These are phyloP conservation scores for Ophion slaviceki DNA, from an alignment of 2,888 invertebrate species.

Conservation along the genomic window DNA sequence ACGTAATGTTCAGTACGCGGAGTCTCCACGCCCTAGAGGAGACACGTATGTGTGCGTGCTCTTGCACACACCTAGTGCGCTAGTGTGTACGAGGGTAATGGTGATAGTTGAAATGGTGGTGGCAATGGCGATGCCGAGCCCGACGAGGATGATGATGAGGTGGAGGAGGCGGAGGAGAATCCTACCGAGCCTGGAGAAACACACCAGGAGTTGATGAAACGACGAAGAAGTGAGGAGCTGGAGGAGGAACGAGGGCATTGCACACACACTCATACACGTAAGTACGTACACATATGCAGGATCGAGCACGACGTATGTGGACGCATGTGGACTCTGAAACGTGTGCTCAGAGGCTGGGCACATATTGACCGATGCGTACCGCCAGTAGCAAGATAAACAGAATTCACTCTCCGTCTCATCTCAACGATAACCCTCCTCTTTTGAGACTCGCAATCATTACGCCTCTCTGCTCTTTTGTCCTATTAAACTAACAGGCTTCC, in stretches of 20 bases:
- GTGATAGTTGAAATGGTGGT: slow-evolving; percentile 49
- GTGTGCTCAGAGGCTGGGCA: slow-evolving; percentile 79
- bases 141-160: slow-evolving; percentile 61
- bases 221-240: slow-evolving; percentile 24
- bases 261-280: background rate
- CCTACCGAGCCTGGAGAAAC: slow-evolving; percentile 51
- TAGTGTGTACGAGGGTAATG: background rate
- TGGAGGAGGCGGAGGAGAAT: slow-evolving; percentile 56
- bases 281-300: background rate
- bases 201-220: slow-evolving; percentile 55
- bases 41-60: slow-evolving; percentile 26
- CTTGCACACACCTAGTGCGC: slow-evolving; percentile 9
- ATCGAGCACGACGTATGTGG: slow-evolving; percentile 62
- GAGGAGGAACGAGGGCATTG: slow-evolving; percentile 39
- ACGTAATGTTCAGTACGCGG: slow-evolving; percentile 77
- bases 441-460: slow-evolving; percentile 14
- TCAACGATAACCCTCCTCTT: slow-evolving; percentile 16
- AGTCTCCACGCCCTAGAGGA: slow-evolving; percentile 67
- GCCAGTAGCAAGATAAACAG: slow-evolving; percentile 80
- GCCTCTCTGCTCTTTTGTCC: slow-evolving; percentile 5
- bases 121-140: slow-evolving; percentile 60
- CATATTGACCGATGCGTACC: slow-evolving; percentile 81
- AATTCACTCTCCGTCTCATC: slow-evolving; percentile 64
- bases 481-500: slow-evolving; percentile 3
- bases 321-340: slow-evolving; percentile 70